Conservation (phyloP, 2,888 invertebrate genomes). For the Lepas anatifera region DNA sequence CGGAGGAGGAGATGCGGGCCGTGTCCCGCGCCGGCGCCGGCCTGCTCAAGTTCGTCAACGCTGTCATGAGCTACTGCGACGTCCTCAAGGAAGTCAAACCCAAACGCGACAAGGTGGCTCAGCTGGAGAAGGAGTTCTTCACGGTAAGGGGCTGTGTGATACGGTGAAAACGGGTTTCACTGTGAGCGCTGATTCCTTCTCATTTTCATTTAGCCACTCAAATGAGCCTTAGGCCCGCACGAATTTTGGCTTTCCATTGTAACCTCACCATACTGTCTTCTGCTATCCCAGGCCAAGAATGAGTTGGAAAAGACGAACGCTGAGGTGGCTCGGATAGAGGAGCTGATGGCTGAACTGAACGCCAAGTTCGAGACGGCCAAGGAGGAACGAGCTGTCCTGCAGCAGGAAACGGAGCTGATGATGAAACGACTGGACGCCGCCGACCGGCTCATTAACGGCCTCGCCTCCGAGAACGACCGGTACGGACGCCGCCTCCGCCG, state of each 20-base stretch:
- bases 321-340: constrained; percentile 59
- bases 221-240: too few species aligned
- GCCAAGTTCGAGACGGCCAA: constrained; percentile 64
- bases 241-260: too few species aligned
- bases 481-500: too few species aligned
- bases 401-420: constrained; percentile 71
- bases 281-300: constrained; percentile 40
- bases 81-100: constrained; percentile 62
- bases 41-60: constrained; percentile 68
- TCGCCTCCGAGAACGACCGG: constrained; percentile 71
- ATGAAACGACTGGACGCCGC: constrained; percentile 67
- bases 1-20: constrained; percentile 62
- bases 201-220: too few species aligned
- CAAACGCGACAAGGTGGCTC: constrained; percentile 59
- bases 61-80: constrained; percentile 78
- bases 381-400: constrained; percentile 50
- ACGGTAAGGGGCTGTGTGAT: too few species aligned
- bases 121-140: constrained; percentile 57
- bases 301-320: constrained; percentile 57
- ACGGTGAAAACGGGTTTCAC: too few species aligned
- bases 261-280: too few species aligned
- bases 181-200: too few species aligned
- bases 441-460: constrained; percentile 71
- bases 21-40: constrained; percentile 80
- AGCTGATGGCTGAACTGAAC: constrained; percentile 53